A percentile compares a stretch with the other conserved stretches of the same genome.
phyloP scores from a whole-genome alignment of 2,888 invertebrate genomes.

The Agriopis aurantiaria region DNA sequence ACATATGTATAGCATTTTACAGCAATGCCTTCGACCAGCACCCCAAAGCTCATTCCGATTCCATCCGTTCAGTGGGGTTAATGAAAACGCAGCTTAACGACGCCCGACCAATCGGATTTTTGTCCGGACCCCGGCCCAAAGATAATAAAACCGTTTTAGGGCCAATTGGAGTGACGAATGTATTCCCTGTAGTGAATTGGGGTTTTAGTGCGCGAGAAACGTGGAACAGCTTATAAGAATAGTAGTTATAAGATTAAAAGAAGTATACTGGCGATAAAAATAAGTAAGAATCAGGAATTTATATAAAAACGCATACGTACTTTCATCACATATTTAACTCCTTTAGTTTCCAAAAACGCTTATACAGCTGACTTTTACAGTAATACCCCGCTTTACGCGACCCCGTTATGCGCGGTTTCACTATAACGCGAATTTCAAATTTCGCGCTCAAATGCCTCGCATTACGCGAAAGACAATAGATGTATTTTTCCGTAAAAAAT shows the following conservation, averaged over 20 bases:
- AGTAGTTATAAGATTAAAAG: background rate
- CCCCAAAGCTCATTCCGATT: constrained; percentile 17
- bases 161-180: constrained; percentile 44
- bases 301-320: too few species aligned
- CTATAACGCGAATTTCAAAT: too few species aligned
- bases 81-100: constrained; percentile 28
- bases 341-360: too few species aligned
- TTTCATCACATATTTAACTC: too few species aligned
- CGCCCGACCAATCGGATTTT: constrained; percentile 39
- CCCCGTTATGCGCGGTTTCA: too few species aligned
- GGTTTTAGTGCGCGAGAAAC: constrained; percentile 32
- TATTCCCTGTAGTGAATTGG: constrained; percentile 22
- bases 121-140: constrained; percentile 26
- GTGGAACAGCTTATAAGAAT: background rate
- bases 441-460: too few species aligned
- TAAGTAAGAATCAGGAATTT: too few species aligned
- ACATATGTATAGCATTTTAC: too few species aligned
- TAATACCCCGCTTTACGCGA: too few species aligned
- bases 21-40: background rate
- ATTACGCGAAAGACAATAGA: too few species aligned
- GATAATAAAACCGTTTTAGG: constrained; percentile 46
- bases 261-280: background rate
- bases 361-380: too few species aligned
- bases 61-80: constrained; percentile 19
- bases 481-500: too few species aligned